These are phyloP conservation scores for Leucopternis melanops DNA, from an alignment of 2,113 vertebrate genomes.

Conservation along the genomic window DNA sequence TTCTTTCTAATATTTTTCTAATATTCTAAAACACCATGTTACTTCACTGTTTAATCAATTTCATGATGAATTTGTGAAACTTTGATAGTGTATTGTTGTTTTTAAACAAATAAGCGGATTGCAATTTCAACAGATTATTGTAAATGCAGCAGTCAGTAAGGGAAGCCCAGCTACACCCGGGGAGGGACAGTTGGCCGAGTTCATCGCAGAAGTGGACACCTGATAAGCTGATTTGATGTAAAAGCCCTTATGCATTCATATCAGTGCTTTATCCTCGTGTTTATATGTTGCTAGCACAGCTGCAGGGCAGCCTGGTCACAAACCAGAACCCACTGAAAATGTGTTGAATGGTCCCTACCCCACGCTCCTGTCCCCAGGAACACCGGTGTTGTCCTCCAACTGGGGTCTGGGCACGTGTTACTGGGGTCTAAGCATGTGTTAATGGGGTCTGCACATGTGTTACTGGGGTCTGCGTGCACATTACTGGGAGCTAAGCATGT, in stretches of 20 bases:
- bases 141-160: too few relatives aligned
- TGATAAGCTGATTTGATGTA: accelerated
- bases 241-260: neutral
- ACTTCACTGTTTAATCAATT: constrained; percentile 30
- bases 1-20: constrained; percentile 29
- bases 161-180: accelerated
- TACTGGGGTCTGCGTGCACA: neutral
- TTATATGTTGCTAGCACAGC: neutral
- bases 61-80: neutral
- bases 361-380: neutral
- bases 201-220: too few relatives aligned
- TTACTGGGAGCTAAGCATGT: neutral
- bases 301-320: neutral
- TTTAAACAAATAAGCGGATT: neutral
- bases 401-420: neutral
- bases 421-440: accelerated
- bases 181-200: neutral
- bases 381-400: neutral
- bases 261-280: accelerated
- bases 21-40: neutral
- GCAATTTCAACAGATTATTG: neutral
- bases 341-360: neutral
- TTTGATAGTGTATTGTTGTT: neutral
- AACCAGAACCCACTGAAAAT: neutral
- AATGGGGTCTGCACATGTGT: neutral